Evolutionary conservation across 2,113 vertebrate species (phyloP), one percentile per base, ranked within the genome.

Genomic region (Pluvianellus socialis): DNA sequence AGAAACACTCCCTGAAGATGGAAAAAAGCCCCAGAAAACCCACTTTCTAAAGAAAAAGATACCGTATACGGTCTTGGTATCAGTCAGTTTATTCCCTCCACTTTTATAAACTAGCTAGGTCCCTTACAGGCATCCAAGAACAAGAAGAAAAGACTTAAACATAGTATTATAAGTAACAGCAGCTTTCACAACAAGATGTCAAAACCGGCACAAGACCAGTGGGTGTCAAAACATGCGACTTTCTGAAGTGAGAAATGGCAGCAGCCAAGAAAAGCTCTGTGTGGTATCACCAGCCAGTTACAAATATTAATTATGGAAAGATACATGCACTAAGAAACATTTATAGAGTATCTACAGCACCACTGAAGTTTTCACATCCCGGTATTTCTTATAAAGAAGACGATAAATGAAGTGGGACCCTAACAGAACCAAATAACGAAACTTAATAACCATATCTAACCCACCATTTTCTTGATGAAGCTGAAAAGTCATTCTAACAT

Each of bases 141-240:
- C 15, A 49, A 67, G 28, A 2, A 77, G 35, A 15, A 5, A 38
- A 71, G 63, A 19, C 44, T 88, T n/a, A 12, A 52, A 72, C 6
- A 1, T 0, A 17, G 67, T 1, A 63, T 17, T n/a, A 0, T 1
- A 75, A 68, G 55, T 2, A 77, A 63, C 8, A 53, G 84, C 65
- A 91, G 84, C 55, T 81, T 91, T 30, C 53, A 72, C 75, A 83
- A 65, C 67, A 45, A 70, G 63, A 53, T 73, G 86, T 76, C 92
- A 86, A 53, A 61, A 62, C 40, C 73, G 55, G 79, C 73, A 58
- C 7, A 65, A 79, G 0, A 1, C 7, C 24, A 23, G 55, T 44
- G 92, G 83, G 71, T 74, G 83, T 86, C 66, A 86, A 92, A 91
- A 82, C 26, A 26, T 0, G 17, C 35, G 0, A 75, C 62, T 92